phyloP scores from a whole-genome alignment of 2,888 invertebrate species.

The Ariolimax columbianus region DNA sequence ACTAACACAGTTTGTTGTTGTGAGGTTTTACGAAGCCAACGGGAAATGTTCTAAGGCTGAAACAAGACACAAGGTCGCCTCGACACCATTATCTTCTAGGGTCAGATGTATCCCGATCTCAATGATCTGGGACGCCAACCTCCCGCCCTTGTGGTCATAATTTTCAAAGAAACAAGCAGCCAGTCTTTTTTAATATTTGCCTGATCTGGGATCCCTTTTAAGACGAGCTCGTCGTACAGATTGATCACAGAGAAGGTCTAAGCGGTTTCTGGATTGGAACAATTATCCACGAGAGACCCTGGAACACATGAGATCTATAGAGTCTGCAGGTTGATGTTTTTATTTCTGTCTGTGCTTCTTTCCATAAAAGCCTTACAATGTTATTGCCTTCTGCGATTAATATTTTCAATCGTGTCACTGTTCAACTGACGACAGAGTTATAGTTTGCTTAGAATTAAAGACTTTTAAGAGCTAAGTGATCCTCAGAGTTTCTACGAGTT shows the following conservation, averaged over 20 bases:
- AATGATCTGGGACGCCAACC: not conserved
- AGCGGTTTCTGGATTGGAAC: too few species aligned
- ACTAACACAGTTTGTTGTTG: not conserved
- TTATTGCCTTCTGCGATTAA: conserved; percentile 14
- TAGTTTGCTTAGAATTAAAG: too few species aligned
- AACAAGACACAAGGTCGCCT: not conserved
- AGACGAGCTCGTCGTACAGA: not conserved
- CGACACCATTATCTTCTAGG: conserved; percentile 18
- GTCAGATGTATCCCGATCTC: conserved; percentile 17
- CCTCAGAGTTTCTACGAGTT: too few species aligned
- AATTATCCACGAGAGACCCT: not conserved
- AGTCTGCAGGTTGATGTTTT: not conserved
- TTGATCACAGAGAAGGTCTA: not conserved
- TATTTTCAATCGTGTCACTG: too few species aligned
- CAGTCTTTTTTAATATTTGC: not conserved
- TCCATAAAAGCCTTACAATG: conserved; percentile 2
- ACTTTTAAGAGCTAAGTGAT: too few species aligned
- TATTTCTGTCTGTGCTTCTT: not conserved
- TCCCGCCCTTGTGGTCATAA: not conserved
- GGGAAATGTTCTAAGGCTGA: not conserved
- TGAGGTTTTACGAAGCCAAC: not conserved
- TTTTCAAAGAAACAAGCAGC: conserved; percentile 8
- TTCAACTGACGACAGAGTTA: too few species aligned
- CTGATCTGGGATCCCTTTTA: not conserved
- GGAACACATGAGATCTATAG: not conserved